Base-by-base conservation (phyloP, 1,140 invertebrate species). In the Euura lappo region DNA sequence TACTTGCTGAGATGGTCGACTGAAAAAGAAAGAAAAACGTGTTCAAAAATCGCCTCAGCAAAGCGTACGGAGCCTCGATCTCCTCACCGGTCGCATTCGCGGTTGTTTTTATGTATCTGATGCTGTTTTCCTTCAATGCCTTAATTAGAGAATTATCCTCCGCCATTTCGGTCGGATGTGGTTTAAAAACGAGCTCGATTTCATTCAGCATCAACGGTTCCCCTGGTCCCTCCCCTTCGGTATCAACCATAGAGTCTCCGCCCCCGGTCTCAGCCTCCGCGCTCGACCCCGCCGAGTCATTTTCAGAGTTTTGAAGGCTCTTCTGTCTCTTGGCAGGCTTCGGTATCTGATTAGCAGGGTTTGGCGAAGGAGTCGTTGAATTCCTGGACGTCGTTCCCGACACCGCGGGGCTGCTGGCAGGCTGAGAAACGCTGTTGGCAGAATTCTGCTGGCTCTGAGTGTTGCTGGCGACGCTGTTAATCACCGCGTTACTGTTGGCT, bases 1-100 rank as follows among this genome's bases (percentile, higher is more conserved):
- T 99, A 99, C 87, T 99, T 98, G 82, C 95, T 96, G 2, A 99
- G 88, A 88, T 99, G 98, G 83, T 99, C 97, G 76, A 99, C 97
- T 93, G 89, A 80, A 76, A 80, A 79, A 78, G 74, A 74, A 60
- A 72, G 70, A 74, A 68, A 68, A 74, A 28, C 46, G 11, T 11
- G n/a, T 13, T 44, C 13, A 46, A 4, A 2, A 69, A 71, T 71
- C 5, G 44, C 69, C 28, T 60, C 51, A 60, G 51, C 8, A 60
- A 60, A 74, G 73, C 70, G 42, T 43, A 65, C 65, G 46, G 28
- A 68, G 44, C 46, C 28, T 46, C 6, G 43, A 28, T 28, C 28
- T 28, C 28, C 70, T 85, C 88, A 96, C 94, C 93, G 85, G 96
- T 97, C n/a, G 97, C 97, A 91, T 98, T 98, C 10, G 96, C 96